These are phyloP conservation scores for Oreochromis aureus DNA, from an alignment of 2,113 vertebrate genomes.

Conservation along the genomic window DNA sequence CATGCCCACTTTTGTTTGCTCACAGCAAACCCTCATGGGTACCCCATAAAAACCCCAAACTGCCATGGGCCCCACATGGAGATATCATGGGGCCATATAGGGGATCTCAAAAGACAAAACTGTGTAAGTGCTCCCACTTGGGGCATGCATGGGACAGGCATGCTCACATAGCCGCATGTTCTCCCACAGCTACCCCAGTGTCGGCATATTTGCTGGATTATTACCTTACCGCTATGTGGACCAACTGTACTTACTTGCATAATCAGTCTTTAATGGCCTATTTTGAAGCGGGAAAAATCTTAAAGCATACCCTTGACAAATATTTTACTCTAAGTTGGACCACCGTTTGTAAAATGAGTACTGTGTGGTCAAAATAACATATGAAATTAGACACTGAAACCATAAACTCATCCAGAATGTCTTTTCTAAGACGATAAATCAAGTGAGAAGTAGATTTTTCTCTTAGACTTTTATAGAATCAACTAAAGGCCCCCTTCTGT, in stretches of 20 bases:
- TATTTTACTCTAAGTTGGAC: neutral
- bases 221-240: neutral
- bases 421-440: neutral
- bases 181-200: neutral
- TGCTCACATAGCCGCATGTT: neutral
- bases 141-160: neutral
- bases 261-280: neutral
- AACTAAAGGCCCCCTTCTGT: neutral
- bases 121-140: neutral
- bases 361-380: neutral
- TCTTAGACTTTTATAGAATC: neutral
- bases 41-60: neutral
- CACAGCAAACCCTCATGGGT: neutral
- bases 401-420: neutral
- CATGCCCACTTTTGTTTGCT: neutral
- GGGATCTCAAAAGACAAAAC: neutral
- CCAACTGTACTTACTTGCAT: neutral
- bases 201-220: neutral
- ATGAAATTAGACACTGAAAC: neutral
- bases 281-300: neutral
- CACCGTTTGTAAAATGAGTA: neutral
- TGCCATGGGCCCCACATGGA: neutral
- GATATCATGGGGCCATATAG: neutral
- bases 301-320: neutral
- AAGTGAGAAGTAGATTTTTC: neutral